Evolutionary conservation across 2,888 invertebrate genomes (phyloP).

Genomic region (Apamea anceps): DNA sequence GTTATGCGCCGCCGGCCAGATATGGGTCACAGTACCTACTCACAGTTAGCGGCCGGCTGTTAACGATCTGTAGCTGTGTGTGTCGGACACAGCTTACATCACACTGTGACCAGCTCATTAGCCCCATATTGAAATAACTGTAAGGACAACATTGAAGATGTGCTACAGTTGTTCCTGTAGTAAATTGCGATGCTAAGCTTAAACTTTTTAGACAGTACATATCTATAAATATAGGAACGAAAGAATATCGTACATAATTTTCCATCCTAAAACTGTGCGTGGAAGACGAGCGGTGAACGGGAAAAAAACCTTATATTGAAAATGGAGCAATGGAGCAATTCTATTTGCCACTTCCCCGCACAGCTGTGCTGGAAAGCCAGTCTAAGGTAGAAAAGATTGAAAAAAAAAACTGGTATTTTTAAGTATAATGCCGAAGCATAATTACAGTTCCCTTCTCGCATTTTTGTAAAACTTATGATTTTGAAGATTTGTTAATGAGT

Average conservation of each 20-base stretch:
- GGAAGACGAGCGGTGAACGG: not conserved
- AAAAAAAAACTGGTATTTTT: too few species aligned
- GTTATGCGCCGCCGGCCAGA: conserved; percentile 41
- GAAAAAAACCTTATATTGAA: not conserved
- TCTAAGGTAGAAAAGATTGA: too few species aligned
- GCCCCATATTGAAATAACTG: conserved; percentile 28
- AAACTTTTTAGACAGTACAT: not conserved
- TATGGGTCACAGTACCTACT: conserved; percentile 59
- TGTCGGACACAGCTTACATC: conserved; percentile 12
- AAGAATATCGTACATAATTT: not conserved
- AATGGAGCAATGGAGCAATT: not conserved
- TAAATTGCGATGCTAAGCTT: not conserved
- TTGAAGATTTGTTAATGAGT: not conserved
- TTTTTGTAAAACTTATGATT: not conserved
- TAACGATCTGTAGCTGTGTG: conserved; percentile 50
- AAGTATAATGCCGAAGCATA: not conserved
- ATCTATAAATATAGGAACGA: not conserved
- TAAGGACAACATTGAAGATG: not conserved
- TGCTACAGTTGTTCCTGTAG: not conserved
- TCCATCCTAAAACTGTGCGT: not conserved
- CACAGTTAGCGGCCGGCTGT: conserved; percentile 45
- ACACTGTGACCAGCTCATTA: conserved; percentile 49
- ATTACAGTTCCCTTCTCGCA: not conserved
- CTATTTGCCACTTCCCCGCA: not conserved
- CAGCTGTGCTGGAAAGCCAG: not conserved